A percentile compares a stretch with the other conserved stretches of the same genome.
Conservation (phyloP, 2,888 invertebrate genomes). For the Ecliptopera silaceata region DNA sequence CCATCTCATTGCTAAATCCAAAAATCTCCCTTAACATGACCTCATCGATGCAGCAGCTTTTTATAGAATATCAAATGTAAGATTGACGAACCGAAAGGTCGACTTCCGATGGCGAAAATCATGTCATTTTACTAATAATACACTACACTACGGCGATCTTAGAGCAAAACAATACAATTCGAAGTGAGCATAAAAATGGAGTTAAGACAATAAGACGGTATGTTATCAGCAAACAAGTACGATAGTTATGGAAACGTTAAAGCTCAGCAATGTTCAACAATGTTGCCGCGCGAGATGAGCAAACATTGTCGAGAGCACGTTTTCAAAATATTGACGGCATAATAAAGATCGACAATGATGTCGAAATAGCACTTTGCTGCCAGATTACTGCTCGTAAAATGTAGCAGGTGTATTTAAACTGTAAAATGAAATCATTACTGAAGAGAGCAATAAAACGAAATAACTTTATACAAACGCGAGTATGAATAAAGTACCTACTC, state of each 20-base stretch:
- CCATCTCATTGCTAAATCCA: conserved; percentile 17
- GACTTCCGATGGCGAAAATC: conserved; percentile 9
- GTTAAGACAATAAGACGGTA: conserved; percentile 21
- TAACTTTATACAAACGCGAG: background rate
- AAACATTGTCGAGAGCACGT: conserved; percentile 29
- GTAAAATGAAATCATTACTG: conserved; percentile 7
- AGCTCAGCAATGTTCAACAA: conserved; percentile 23
- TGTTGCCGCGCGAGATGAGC: conserved; percentile 3
- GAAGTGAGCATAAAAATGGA: background rate
- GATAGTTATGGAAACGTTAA: conserved; percentile 24
- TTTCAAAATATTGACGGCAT: conserved; percentile 23
- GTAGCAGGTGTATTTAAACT: conserved; percentile 11
- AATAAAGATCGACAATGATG: conserved; percentile 25
- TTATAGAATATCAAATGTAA: conserved; percentile 21
- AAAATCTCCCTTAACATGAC: conserved; percentile 16
- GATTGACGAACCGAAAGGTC: conserved; percentile 15
- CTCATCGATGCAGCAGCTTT: conserved; percentile 30
- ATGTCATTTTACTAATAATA: conserved; percentile 11
- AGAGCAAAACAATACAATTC: no score
- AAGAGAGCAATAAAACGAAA: background rate
- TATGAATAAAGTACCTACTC: background rate
- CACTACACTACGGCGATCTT: background rate
- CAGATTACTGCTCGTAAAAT: conserved; percentile 23
- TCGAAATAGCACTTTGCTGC: conserved; percentile 18
- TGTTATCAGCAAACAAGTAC: conserved; percentile 22